These are phyloP conservation scores for Tupaia chinensis DNA, from an alignment of 2,113 vertebrate genomes.

Conservation along the genomic window DNA sequence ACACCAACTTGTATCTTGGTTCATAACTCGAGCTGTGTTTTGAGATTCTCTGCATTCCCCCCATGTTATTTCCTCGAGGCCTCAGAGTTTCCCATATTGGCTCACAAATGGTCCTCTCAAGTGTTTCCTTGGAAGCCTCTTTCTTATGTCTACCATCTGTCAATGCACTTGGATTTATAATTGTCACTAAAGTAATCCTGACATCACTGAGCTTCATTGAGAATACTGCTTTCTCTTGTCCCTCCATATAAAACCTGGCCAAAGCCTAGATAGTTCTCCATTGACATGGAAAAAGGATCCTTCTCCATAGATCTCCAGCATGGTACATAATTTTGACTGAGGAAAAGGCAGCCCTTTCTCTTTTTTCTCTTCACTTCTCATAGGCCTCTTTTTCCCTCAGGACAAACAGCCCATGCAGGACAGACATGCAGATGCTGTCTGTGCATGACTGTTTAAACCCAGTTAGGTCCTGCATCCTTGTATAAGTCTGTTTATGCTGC, in stretches of 20 bases:
- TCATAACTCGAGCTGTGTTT: neutral
- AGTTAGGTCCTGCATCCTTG: neutral
- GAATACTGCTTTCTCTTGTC: neutral
- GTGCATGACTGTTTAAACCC: neutral
- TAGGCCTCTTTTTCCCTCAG: fast-evolving
- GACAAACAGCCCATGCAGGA: neutral
- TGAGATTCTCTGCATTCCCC: neutral
- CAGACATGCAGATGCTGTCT: neutral
- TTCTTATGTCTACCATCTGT: neutral
- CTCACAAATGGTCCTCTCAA: neutral
- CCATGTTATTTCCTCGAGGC: neutral
- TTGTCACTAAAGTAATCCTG: neutral
- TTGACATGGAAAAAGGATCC: neutral
- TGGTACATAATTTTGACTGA: neutral
- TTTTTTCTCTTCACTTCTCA: neutral
- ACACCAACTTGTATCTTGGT: neutral
- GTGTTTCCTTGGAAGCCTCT: neutral
- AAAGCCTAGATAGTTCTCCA: neutral
- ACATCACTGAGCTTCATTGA: neutral
- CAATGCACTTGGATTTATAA: neutral
- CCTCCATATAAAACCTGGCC: neutral
- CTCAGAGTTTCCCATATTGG: neutral
- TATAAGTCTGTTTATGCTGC: neutral
- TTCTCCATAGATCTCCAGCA: neutral
- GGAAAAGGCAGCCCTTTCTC: neutral